A percentile compares a stretch with the other conserved stretches of the same genome.
These are phyloP conservation scores for Oxystoma pomonae DNA, from an alignment of 2,888 invertebrate species.

Conservation along the genomic window DNA sequence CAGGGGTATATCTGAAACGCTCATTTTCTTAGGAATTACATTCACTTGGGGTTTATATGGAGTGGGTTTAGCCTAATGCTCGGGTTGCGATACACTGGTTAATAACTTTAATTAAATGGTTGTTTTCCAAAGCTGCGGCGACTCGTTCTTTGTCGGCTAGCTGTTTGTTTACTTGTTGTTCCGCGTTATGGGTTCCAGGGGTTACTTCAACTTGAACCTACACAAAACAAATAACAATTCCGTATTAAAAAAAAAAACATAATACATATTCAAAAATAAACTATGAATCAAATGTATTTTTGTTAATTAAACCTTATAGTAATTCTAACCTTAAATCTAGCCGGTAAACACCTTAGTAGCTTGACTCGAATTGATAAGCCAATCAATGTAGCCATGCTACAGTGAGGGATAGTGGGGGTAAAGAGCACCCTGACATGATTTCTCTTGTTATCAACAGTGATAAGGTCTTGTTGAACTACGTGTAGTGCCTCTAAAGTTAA, in stretches of 20 bases:
- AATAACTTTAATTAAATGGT: slow-evolving; percentile 84
- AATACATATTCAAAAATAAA: too few relatives aligned
- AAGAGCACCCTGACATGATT: slow-evolving; percentile 75
- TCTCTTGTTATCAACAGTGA: slow-evolving; percentile 69
- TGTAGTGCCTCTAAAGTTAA: slow-evolving; percentile 90
- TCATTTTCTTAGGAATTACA: too few relatives aligned
- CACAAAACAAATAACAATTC: neutral
- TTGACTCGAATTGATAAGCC: slow-evolving; percentile 92
- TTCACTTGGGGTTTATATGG: slow-evolving; percentile 15
- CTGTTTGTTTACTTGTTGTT: slow-evolving; percentile 94
- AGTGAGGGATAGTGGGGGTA: slow-evolving; percentile 98
- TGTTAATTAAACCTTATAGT: too few relatives aligned
- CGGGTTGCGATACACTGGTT: slow-evolving; percentile 75
- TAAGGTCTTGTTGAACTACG: slow-evolving; percentile 82
- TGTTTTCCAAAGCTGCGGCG: slow-evolving; percentile 95
- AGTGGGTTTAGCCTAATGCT: slow-evolving; percentile 27
- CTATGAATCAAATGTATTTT: too few relatives aligned
- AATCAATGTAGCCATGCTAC: slow-evolving; percentile 95
- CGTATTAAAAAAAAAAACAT: slow-evolving; percentile 13
- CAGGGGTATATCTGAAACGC: slow-evolving; percentile 51
- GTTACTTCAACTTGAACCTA: slow-evolving; percentile 71
- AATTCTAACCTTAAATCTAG: slow-evolving; percentile 75
- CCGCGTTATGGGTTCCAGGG: slow-evolving; percentile 90
- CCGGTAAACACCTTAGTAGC: slow-evolving; percentile 77
- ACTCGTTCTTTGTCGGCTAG: slow-evolving; percentile 96